phyloP scores from a whole-genome alignment of 1,140 invertebrate species.

The Trichonephila inaurata region DNA sequence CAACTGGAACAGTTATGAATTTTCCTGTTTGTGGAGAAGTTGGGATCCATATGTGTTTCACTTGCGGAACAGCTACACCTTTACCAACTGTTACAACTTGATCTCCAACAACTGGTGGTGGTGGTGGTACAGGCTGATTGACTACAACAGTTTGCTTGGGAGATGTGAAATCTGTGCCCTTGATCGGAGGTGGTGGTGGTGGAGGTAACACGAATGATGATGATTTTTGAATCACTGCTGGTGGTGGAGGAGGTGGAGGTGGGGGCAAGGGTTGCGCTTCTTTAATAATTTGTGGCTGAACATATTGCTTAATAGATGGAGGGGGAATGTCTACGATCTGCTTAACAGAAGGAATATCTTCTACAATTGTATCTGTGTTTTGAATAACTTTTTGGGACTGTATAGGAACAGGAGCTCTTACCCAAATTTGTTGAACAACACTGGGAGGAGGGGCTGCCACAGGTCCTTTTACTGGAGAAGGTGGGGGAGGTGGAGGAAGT shows the following conservation, averaged over 20 bases:
- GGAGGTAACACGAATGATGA: not conserved
- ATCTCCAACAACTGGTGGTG: not conserved
- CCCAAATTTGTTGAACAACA: constrained; percentile 57
- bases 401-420: not conserved
- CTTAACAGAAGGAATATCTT: constrained; percentile 29
- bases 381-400: not conserved
- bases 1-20: constrained; percentile 67
- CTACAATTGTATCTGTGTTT: not conserved
- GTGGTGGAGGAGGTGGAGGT: constrained; percentile 45
- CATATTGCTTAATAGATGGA: constrained; percentile 37
- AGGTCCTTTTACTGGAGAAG: not conserved
- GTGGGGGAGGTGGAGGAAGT: not conserved
- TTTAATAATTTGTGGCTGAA: constrained; percentile 43
- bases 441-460: not conserved
- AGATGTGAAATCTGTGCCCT: not conserved
- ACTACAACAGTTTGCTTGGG: constrained; percentile 28
- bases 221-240: constrained; percentile 3
- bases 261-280: constrained; percentile 17
- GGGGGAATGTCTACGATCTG: constrained; percentile 8
- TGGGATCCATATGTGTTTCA: constrained; percentile 67
- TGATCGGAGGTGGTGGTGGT: constrained; percentile 25
- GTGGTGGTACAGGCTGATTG: not conserved
- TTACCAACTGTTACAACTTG: not conserved
- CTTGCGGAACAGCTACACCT: not conserved
- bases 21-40: constrained; percentile 65